Conservation (phyloP, 2,888 invertebrate species). For the Rhagonycha lutea region DNA sequence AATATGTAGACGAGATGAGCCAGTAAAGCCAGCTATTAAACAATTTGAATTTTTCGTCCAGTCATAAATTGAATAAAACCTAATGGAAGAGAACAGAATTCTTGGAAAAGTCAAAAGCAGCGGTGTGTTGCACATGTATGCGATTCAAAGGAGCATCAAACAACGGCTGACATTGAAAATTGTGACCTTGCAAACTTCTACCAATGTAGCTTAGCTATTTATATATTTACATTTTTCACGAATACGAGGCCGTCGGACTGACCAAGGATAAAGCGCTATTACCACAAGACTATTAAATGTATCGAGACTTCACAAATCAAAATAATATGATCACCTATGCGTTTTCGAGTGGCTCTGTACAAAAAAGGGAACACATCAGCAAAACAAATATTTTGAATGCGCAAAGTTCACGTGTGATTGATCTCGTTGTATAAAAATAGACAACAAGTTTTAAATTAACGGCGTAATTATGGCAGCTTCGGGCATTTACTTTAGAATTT, state of each 20-base stretch:
- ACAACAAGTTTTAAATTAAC: neutral
- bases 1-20: neutral
- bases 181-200: conserved; percentile 33
- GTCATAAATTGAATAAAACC: conserved; percentile 11
- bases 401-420: neutral
- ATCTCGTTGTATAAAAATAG: neutral
- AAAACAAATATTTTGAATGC: neutral
- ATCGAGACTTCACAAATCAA: conserved; percentile 11
- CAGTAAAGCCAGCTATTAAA: neutral
- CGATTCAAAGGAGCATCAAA: conserved; percentile 21
- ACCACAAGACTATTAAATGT: conserved; percentile 25
- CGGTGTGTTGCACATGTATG: conserved; percentile 16
- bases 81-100: conserved; percentile 8
- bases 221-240: conserved; percentile 29
- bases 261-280: conserved; percentile 30
- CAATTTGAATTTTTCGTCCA: conserved; percentile 3
- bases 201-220: conserved; percentile 24
- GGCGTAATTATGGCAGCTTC: neutral
- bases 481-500: neutral
- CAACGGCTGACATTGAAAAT: conserved; percentile 33
- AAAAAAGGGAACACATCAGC: neutral
- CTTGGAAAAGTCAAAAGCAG: conserved; percentile 18
- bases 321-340: conserved; percentile 5
- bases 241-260: conserved; percentile 29
- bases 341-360: neutral